Base-by-base conservation (phyloP, 2,888 invertebrate species). In the Pyralis farinalis region DNA sequence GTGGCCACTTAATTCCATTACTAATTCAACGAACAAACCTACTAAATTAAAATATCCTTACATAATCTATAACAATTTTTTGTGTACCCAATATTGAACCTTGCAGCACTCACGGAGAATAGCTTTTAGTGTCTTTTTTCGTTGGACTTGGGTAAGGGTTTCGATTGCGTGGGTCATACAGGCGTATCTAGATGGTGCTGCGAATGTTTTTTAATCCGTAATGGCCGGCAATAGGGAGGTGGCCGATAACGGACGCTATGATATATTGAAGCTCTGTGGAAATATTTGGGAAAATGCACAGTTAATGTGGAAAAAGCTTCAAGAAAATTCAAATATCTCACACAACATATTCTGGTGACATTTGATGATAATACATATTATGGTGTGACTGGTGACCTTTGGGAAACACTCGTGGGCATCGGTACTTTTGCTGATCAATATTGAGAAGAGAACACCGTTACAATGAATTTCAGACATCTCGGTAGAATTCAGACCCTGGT, bases 1-100 rank as follows among this genome's bases (percentile, higher is more conserved):
- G 68, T 45, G 85, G 52, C 72, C 84, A 82, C 82, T 85, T 78
- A 47, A 76, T 65, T 65, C 65, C 68, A 77, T 85, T 80, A 81
- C 75, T 74, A 80, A 83, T 83, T 80, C 77, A 72, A 66, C 63
- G 65, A 63, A 67, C 75, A 67, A 67, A 56, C 70, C 71, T 63
- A 63, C 68, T 47, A 68, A 77, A 77, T 80, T 83, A 73, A 74
- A 75, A 76, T 58, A 55, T 49, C 58, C 64, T 59, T 58, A 51
- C 48, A 52, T 49, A 49, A 56, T 51, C 49, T 22, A 33, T 39
- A 31, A 10, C 11, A n/a, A n/a, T 5, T 31, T 12, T 30, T 31
- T 12, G 12, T 7, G 12, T 8, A 31, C 3, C 5, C 12, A 10
- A 31, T 31, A 12, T 31, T 31, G 31, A 31, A 12, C 31, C 12